Evolutionary conservation across 2,797 vertebrate genomes (phyloP).

Genomic region (Amniataba percoides): DNA sequence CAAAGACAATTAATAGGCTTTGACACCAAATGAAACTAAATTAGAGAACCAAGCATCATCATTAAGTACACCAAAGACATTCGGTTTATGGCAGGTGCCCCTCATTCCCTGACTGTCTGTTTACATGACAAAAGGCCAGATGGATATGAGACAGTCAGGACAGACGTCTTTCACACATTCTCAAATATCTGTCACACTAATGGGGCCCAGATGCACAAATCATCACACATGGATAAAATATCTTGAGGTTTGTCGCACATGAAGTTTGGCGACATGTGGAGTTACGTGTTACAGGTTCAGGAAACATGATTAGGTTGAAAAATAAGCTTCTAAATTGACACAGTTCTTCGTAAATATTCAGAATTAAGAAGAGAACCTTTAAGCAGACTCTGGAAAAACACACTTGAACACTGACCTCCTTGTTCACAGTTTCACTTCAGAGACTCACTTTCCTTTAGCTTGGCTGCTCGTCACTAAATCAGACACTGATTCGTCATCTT

Average conservation of each 20-base stretch:
- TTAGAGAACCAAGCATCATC: slow-evolving; percentile 4
- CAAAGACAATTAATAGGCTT: not conserved
- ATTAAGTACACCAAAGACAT: not conserved
- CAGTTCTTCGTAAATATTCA: slow-evolving; percentile 18
- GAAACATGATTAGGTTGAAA: slow-evolving; percentile 15
- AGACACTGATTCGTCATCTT: slow-evolving; percentile 64
- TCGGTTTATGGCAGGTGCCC: not conserved
- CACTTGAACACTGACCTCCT: slow-evolving; percentile 38
- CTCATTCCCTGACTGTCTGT: slow-evolving; percentile 23
- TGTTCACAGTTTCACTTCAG: slow-evolving; percentile 60
- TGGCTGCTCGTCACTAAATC: slow-evolving; percentile 52
- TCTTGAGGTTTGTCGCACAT: slow-evolving; percentile 37
- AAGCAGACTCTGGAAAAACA: slow-evolving; percentile 43
- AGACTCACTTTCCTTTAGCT: slow-evolving; percentile 45
- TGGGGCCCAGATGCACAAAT: slow-evolving; percentile 52
- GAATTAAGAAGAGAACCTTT: slow-evolving; percentile 21
- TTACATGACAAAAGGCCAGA: slow-evolving; percentile 44
- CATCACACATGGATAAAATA: slow-evolving; percentile 33
- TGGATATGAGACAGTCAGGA: slow-evolving; percentile 36
- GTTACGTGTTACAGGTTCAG: not conserved
- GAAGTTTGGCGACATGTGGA: slow-evolving; percentile 5
- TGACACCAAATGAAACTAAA: not conserved
- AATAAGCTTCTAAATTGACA: slow-evolving; percentile 11
- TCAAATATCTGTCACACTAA: slow-evolving; percentile 53
- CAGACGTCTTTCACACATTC: slow-evolving; percentile 47